Evolutionary conservation across 92 coral and sea anemone species (phyloP), one percentile per base, ranked within the genome.

Genomic region (Micromussa lordhowensis): DNA sequence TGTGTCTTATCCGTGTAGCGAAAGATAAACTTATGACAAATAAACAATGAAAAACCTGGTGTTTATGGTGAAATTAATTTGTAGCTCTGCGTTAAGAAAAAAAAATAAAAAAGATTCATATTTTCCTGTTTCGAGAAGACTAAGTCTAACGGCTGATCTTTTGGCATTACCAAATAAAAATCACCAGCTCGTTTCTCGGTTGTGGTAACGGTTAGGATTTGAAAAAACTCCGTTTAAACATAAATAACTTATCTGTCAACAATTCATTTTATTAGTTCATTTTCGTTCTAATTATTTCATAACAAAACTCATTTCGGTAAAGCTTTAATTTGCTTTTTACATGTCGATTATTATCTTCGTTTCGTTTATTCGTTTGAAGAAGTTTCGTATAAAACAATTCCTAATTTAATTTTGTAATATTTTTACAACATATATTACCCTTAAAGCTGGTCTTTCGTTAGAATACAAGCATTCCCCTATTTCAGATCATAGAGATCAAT

Each of bases 21-120:
- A 24, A 36, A 36, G n/a, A 22, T 28, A 75, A 70, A 61, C 63
- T 29, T 40, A 2, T 22, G 32, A 59, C 32, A 85, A 35, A n/a
- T n/a, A 48, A 77, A 77, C 82, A 85, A 76, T 61, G n/a, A 11
- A 19, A 76, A 26, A 77, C 88, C 88, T n/a, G 88, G 19, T 64
- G 76, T 44, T 76, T 76, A 61, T 16, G 35, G 44, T 69, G 40
- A 66, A 68, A 38, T n/a, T 26, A 82, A 68, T 49, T 82, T 82
- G 53, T 19, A 36, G 49, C 44, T 29, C 34, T 34, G 26, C 49
- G 77, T 34, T 35, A 3, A 32, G 36, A 15, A 38, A 7, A 21
- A 35, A 3, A 1, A 32, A 18, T 71, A 30, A 30, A 5, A 31
- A 14, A 17, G 22, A 32, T 34, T 71, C 53, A 19, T 21, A 34